phyloP scores from a whole-genome alignment of 2,113 vertebrate genomes.

The Python bivittatus region DNA sequence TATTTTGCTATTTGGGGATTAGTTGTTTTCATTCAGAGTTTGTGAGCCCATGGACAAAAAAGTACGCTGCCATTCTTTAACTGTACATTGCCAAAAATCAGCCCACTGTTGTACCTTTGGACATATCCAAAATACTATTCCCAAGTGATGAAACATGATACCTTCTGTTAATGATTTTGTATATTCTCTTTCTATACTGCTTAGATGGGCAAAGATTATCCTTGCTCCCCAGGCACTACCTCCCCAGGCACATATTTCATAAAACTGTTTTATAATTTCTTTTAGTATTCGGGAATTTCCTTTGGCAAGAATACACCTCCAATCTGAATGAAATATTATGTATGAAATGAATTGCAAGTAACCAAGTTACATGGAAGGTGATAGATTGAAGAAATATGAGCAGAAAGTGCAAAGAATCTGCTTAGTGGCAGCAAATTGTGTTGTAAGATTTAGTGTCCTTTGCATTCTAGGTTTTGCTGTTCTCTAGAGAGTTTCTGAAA shows the following conservation, averaged over 20 bases:
- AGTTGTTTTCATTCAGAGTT: neutral
- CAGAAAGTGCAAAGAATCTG: neutral
- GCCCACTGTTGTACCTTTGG: neutral
- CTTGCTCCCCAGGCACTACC: neutral
- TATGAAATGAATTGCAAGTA: neutral
- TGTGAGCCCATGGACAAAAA: neutral
- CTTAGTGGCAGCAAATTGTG: neutral
- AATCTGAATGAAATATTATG: neutral
- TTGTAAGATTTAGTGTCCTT: neutral
- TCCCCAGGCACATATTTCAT: neutral
- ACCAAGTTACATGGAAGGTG: neutral
- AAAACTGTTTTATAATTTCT: neutral
- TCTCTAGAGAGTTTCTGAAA: neutral
- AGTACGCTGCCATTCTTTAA: neutral
- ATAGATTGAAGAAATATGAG: neutral
- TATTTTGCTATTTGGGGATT: neutral
- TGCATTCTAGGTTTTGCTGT: neutral
- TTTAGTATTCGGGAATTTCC: neutral
- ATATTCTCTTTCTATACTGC: neutral
- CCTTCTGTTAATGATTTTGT: neutral
- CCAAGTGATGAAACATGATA: neutral
- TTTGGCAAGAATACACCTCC: neutral
- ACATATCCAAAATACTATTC: neutral
- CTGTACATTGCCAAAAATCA: neutral
- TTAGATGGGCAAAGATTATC: neutral